phyloP scores from a whole-genome alignment of 2,888 invertebrate genomes.

The Octonoba sinensis region DNA sequence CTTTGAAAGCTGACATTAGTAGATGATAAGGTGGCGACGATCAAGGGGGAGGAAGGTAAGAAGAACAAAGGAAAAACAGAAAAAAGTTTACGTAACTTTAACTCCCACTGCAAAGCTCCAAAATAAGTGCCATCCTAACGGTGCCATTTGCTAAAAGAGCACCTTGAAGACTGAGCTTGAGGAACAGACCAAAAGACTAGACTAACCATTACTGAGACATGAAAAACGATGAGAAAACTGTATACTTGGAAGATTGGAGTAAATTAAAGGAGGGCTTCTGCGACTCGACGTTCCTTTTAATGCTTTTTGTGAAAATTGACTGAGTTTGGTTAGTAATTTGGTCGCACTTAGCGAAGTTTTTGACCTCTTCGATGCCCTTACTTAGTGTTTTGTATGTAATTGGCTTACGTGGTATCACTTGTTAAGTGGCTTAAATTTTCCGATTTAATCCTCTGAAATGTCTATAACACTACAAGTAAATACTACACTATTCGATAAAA shows the following conservation, averaged over 20 bases:
- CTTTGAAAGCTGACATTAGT: slow-evolving; percentile 20
- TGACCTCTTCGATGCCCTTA: too few relatives aligned
- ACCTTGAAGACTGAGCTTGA: slow-evolving; percentile 27
- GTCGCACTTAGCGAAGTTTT: slow-evolving; percentile 11
- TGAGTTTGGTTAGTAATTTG: slow-evolving; percentile 55
- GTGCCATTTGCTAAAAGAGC: slow-evolving; percentile 60
- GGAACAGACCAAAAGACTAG: slow-evolving; percentile 16
- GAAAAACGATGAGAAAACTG: slow-evolving; percentile 57
- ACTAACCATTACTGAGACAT: slow-evolving; percentile 47
- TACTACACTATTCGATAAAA: too few relatives aligned
- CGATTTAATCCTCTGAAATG: too few relatives aligned
- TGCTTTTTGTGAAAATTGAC: slow-evolving; percentile 25
- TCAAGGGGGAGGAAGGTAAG: background rate
- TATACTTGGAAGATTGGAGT: slow-evolving; percentile 19
- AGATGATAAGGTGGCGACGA: slow-evolving; percentile 16
- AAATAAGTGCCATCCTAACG: slow-evolving; percentile 54
- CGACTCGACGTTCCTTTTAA: slow-evolving; percentile 36
- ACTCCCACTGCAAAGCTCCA: slow-evolving; percentile 23
- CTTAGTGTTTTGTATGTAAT: too few relatives aligned
- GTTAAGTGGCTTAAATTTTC: too few relatives aligned
- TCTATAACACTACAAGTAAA: too few relatives aligned
- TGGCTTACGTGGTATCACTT: too few relatives aligned
- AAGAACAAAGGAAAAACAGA: slow-evolving; percentile 16
- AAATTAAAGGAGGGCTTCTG: slow-evolving; percentile 28
- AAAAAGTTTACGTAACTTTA: slow-evolving; percentile 37